phyloP scores from a whole-genome alignment of 2,888 invertebrate genomes.

The Brachyptera putata region DNA sequence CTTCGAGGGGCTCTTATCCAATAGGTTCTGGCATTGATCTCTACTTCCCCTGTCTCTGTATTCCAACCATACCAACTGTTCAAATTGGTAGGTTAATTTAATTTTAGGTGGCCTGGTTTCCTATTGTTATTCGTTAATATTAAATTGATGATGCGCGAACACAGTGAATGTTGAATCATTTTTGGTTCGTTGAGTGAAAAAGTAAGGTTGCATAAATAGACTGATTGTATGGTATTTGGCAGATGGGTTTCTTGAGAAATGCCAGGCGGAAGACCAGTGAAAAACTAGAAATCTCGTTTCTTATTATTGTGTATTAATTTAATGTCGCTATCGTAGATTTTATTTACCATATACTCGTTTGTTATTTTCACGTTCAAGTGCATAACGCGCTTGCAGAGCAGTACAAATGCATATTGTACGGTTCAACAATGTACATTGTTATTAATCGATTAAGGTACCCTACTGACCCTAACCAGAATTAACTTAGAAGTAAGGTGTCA shows the following conservation, averaged over 20 bases:
- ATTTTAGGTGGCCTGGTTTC: not conserved
- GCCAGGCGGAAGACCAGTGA: not conserved
- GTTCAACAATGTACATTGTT: no score
- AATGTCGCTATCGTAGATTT: no score
- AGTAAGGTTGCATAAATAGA: not conserved
- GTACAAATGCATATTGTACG: no score
- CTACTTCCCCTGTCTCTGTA: slow-evolving; percentile 1
- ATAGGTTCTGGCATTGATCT: no score
- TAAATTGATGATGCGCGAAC: not conserved
- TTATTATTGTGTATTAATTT: no score
- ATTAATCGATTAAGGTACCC: no score
- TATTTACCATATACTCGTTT: no score
- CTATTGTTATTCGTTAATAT: not conserved
- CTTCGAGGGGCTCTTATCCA: not conserved
- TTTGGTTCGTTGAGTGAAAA: no score
- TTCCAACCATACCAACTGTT: not conserved
- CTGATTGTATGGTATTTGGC: not conserved
- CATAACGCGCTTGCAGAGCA: no score
- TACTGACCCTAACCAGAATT: no score
- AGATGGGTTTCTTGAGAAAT: not conserved
- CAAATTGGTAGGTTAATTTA: not conserved
- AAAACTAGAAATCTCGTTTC: not conserved
- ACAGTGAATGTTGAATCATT: not conserved
- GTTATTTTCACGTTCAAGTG: no score
- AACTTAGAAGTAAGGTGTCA: no score